Evolutionary conservation across 2,113 vertebrate species (phyloP).

Genomic region (Ctenomys sociabilis): DNA sequence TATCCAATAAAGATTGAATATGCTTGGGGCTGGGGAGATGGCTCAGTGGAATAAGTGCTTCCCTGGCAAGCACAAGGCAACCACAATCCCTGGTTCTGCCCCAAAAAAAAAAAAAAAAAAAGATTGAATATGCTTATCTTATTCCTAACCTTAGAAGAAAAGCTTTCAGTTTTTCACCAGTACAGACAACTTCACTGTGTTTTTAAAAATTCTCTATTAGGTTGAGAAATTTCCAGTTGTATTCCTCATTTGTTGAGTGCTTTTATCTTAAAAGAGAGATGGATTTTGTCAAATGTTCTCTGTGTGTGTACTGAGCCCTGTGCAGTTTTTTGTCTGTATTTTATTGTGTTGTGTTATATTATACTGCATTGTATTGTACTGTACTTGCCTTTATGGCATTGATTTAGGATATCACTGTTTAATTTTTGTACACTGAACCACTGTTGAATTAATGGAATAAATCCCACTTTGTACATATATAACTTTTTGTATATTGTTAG

Average conservation of each 20-base stretch:
- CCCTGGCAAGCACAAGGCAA: too few species aligned
- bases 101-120: too few species aligned
- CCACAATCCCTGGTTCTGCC: too few species aligned
- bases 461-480: neutral
- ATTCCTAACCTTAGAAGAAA: neutral
- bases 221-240: neutral
- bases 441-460: neutral
- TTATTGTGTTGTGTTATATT: neutral
- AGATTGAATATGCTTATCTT: neutral
- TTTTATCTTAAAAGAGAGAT: neutral
- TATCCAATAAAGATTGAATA: too few species aligned
- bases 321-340: neutral
- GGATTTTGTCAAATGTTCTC: slow-evolving; percentile 16
- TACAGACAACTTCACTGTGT: neutral
- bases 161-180: neutral
- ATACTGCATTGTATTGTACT: neutral
- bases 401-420: neutral
- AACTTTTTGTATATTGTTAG: neutral
- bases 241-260: neutral
- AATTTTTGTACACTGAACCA: neutral
- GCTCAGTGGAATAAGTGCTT: too few species aligned
- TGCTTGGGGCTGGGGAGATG: too few species aligned
- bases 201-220: neutral
- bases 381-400: neutral
- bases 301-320: neutral